Percentiles rank a stretch among this genome's conserved stretches.
Evolutionary conservation across 1,140 invertebrate species (phyloP).

Genomic region (Pseudomyrmex dendroicus): DNA sequence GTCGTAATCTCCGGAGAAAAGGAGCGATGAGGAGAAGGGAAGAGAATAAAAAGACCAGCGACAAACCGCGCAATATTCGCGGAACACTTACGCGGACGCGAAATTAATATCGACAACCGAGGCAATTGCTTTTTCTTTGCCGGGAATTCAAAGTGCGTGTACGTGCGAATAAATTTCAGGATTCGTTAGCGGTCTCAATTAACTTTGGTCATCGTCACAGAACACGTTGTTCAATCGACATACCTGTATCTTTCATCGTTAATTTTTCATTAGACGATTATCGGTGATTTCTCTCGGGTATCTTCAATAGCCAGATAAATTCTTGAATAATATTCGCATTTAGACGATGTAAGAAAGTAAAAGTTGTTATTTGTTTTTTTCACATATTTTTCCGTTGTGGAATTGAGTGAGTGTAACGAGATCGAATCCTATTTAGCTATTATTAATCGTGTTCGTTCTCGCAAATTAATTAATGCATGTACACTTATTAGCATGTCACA

Average conservation of each 20-base stretch:
- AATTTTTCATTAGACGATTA: no score
- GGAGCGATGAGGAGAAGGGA: not conserved
- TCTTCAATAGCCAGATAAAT: no score
- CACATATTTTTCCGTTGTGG: not conserved
- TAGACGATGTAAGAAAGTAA: no score
- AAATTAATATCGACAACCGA: constrained; percentile 56
- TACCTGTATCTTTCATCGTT: not conserved
- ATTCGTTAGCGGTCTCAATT: constrained; percentile 20
- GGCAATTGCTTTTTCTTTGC: not conserved
- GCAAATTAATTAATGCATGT: no score
- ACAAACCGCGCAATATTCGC: constrained; percentile 23
- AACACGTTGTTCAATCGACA: not conserved
- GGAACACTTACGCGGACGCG: constrained; percentile 28
- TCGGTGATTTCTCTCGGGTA: no score
- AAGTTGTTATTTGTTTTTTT: no score
- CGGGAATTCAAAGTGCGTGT: not conserved
- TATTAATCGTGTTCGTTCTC: not conserved
- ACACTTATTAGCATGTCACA: no score
- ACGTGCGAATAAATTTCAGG: constrained; percentile 7
- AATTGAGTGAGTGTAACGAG: not conserved
- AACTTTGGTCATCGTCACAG: constrained; percentile 16
- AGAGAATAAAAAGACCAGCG: not conserved
- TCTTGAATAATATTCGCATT: no score
- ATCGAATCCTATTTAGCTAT: constrained; percentile 17
- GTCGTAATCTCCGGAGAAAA: constrained; percentile 15